Evolutionary conservation across 2,113 vertebrate genomes (phyloP), one percentile per base, ranked within the genome.

Genomic region (Etheostoma cragini): DNA sequence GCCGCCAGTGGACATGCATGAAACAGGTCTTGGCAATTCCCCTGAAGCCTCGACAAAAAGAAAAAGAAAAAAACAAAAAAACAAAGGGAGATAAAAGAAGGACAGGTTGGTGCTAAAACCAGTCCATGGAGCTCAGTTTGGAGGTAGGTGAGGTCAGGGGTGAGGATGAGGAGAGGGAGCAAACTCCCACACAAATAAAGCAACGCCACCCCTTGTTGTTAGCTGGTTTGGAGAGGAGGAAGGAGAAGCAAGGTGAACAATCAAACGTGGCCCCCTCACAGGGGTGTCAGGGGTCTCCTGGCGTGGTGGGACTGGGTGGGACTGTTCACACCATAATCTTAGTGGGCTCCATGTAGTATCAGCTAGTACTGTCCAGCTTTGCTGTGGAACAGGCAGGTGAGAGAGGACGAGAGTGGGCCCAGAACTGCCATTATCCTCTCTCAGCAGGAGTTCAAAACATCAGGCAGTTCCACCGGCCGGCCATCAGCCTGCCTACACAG

Each of bases 1-100:
- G 95, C 95, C 95, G 93, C 95, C 95, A 96, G 94, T 96, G 95
- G 95, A 96, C 95, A 94, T 94, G 93, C 93, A 94, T 94, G 93
- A 93, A 94, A 94, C 88, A 93, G 92, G 85, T 94, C 91, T 90
- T 90, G 92, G 92, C 93, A 92, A 94, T 89, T 94, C 89, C 86
- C 80, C 86, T 87, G 89, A 93, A 93, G 92, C 90, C 91, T 91
- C 92, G 52, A 88, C 88, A 92, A 92, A 92, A 91, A 89, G 70
- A 79, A 93, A 89, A 87, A 93, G 82, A 87, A 89, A 92, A 88
- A 26, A 80, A 91, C 89, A 87, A 88, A 47, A 90, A 93, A 91
- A 91, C 1, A n/a, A 67, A 85, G 69, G 79, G 81, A 85, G 79
- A 22, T 75, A 72, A 63, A 80, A 71, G 62, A 72, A 62, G 82